Base-by-base conservation (phyloP, 1,140 invertebrate genomes). In the Neuroterus valhalla region DNA sequence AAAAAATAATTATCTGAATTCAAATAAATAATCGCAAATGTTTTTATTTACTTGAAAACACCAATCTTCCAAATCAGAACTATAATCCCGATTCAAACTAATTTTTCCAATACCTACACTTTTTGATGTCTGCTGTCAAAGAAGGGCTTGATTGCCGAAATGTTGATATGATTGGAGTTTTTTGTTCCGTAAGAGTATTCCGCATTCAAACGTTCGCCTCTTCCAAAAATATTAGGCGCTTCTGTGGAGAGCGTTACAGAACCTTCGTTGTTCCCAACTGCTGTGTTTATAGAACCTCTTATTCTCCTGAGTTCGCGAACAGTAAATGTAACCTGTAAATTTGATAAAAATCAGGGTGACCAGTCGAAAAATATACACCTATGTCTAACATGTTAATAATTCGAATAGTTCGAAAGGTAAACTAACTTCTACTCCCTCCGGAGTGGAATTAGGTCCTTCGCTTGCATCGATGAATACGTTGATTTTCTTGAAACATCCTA, bases 261-360 rank as follows among this genome's bases (percentile, higher is more conserved):
- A 10, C 95, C 96, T 86, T 97, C 96, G 87, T 97, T 97, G 79
- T 96, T 95, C 31, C 95, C 96, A 70, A 97, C 93, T 74, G 94
- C 92, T 0, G 96, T 96, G 78, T 93, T 95, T 45, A 97, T 91
- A n/a, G 94, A 94, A 12, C 96, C 96, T 50, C 93, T 92, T 31
- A 97, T 82, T 38, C 95, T 86, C 66, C 93, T 93, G 68, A 94
- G 82, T 89, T 98, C 97, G 72, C 92, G 91, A 15, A 98, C 95
- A 76, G 93, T 91, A 86, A 96, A 97, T 15, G 94, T 96, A 6
- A 98, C 93, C 94, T 95, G 83, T 31, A 8, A 8, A 38, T 38
- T 38, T 38, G 6, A n/a, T n/a, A n/a, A n/a, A n/a, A n/a, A n/a
- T n/a, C n/a, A n/a, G n/a, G n/a, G 31, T 38, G 3, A 38, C 10